Percentiles rank a stretch among this genome's conserved stretches.
phyloP scores from a whole-genome alignment of 2,888 invertebrate species.

The Mylabris sibirica region DNA sequence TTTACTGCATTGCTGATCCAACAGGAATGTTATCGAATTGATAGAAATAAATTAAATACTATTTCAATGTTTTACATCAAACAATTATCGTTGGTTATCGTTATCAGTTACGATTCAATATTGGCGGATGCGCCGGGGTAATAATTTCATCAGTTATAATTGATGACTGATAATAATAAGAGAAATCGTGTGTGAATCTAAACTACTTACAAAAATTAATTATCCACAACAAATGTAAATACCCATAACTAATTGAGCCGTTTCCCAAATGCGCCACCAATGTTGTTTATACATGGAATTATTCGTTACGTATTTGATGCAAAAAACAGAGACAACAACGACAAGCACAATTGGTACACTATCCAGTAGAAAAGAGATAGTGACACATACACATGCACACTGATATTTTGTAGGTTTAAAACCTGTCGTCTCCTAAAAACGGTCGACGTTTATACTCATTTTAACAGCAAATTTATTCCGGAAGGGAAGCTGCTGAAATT shows the following conservation, averaged over 20 bases:
- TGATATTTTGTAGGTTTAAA: constrained; percentile 1
- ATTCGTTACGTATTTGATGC: background rate
- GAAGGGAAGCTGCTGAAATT: constrained; percentile 1
- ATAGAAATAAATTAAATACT: background rate
- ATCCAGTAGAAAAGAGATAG: background rate
- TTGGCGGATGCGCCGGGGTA: constrained; percentile 31
- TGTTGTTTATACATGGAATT: constrained; percentile 11
- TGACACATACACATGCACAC: background rate
- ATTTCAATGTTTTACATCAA: background rate
- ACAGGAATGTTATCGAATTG: background rate
- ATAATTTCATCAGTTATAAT: background rate
- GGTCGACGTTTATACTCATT: background rate
- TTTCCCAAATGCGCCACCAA: background rate
- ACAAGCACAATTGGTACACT: background rate
- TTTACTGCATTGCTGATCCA: background rate
- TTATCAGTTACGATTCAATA: background rate
- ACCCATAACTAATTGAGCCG: background rate
- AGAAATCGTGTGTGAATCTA: background rate
- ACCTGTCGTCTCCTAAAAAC: background rate
- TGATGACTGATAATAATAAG: background rate
- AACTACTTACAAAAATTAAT: background rate
- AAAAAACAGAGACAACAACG: background rate
- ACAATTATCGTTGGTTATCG: background rate
- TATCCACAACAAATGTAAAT: background rate
- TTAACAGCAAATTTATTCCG: constrained; percentile 10